phyloP scores from a whole-genome alignment of 2,113 vertebrate genomes.

The Polypterus bichir region DNA sequence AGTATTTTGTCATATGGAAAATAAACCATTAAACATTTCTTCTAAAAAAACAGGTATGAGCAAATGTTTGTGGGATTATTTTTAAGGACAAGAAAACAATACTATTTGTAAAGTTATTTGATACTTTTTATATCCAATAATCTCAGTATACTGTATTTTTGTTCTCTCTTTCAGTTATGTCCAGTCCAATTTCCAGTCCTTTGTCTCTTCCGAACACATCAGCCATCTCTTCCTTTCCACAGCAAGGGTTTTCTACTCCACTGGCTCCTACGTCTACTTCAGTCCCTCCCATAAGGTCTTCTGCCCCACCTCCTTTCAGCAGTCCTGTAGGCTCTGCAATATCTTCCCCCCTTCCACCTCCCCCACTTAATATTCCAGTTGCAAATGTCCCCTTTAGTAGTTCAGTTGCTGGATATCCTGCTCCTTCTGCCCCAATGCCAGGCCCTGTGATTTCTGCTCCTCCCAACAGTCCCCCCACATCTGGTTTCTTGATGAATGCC shows the following conservation, averaged over 20 bases:
- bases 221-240: conserved; percentile 26
- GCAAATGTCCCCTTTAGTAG: conserved; percentile 25
- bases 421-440: conserved; percentile 23
- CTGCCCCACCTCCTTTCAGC: conserved; percentile 34
- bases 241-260: conserved; percentile 28
- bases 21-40: too few species aligned
- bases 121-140: background rate
- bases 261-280: conserved; percentile 27
- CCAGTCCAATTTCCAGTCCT: conserved; percentile 37
- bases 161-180: conserved; percentile 28
- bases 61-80: too few species aligned
- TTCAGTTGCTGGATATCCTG: conserved; percentile 20
- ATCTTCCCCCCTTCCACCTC: conserved; percentile 8
- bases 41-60: too few species aligned
- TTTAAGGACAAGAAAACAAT: too few species aligned
- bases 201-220: conserved; percentile 29
- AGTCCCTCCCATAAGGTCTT: conserved; percentile 29
- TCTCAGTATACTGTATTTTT: conserved; percentile 4
- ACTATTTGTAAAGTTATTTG: too few species aligned
- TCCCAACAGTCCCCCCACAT: conserved; percentile 53
- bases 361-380: conserved; percentile 14
- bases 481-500: conserved; percentile 59
- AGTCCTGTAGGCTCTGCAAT: conserved; percentile 27
- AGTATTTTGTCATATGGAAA: too few species aligned
- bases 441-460: conserved; percentile 38